Conservation (phyloP, 2,888 invertebrate genomes). For the Stenichneumon culpator region DNA sequence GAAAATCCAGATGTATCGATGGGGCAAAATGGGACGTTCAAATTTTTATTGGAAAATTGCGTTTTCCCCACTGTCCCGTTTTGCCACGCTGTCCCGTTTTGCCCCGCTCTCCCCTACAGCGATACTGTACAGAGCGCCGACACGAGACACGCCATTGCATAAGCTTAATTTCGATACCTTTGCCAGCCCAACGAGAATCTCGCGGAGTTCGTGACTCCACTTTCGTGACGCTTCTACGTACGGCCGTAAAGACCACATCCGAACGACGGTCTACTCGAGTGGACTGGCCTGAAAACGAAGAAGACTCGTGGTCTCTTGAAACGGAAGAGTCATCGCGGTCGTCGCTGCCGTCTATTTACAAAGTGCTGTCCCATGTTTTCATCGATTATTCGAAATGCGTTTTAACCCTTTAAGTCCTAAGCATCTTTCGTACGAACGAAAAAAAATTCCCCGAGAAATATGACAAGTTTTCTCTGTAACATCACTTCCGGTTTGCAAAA, state of each 20-base stretch:
- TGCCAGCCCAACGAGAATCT: slow-evolving; percentile 3
- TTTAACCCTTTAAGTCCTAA: too few relatives aligned
- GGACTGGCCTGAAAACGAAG: slow-evolving; percentile 49
- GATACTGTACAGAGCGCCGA: slow-evolving; percentile 10
- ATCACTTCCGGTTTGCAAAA: too few relatives aligned
- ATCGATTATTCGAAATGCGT: too few relatives aligned
- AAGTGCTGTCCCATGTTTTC: not conserved
- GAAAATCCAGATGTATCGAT: too few relatives aligned
- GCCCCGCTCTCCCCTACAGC: too few relatives aligned
- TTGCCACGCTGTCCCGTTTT: too few relatives aligned
- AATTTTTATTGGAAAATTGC: too few relatives aligned
- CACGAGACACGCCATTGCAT: slow-evolving; percentile 60
- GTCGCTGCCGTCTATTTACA: slow-evolving; percentile 1
- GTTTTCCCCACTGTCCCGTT: too few relatives aligned
- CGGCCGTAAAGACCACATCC: slow-evolving; percentile 46
- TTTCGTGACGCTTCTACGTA: slow-evolving; percentile 60
- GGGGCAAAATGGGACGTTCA: too few relatives aligned
- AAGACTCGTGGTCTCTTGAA: slow-evolving; percentile 26
- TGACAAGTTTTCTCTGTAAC: too few relatives aligned
- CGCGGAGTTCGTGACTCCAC: slow-evolving; percentile 58
- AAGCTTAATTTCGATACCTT: slow-evolving; percentile 53
- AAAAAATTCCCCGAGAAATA: too few relatives aligned
- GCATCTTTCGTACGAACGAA: too few relatives aligned
- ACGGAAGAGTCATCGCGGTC: not conserved
- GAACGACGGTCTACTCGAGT: slow-evolving; percentile 53